Base-by-base conservation (phyloP, 2,888 invertebrate species). In the Cryptus armator region DNA sequence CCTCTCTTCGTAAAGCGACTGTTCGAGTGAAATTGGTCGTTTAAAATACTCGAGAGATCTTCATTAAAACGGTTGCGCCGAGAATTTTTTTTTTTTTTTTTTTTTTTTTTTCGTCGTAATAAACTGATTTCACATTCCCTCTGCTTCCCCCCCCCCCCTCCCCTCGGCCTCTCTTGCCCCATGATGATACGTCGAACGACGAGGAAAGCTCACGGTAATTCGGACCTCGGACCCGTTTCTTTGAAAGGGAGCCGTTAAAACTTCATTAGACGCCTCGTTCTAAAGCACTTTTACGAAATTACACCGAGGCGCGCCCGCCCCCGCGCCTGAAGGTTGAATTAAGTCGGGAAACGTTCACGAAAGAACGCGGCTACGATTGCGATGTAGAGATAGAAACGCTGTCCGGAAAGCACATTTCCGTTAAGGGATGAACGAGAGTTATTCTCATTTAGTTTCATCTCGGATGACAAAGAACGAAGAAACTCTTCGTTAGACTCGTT, bases 201-300 rank as follows among this genome's bases (percentile, higher is more conserved):
- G 71, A 44, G 37, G 53, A 71, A 64, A 64, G 48, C 10, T 14
- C 64, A n/a, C 10, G 24, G 12, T 19, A 19, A 37, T 32, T 48
- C n/a, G 71, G 12, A 64, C 59, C 70, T 12, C 37, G n/a, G 46
- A 10, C 48, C 32, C 12, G 62, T 44, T 48, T 62, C 48, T 48
- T 43, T 14, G 64, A 32, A 71, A 16, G 64, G 51, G 46, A 16
- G 79, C 64, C 64, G 84, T 89, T 87, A 83, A 87, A 88, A 88
- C 86, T 89, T 87, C 88, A 86, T 87, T 88, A 89, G 85, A 82
- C 79, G 71, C 83, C 83, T 83, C 82, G 76, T 77, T 86, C 82
- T 84, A 75, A 83, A 87, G 84, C 81, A 86, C 87, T 87, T 87
- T 89, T 86, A 86, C 87, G 72, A 87, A 87, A 88, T 88, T 89